These are phyloP conservation scores for Mormyrus lacerda DNA, from an alignment of 2,113 vertebrate species.

Conservation along the genomic window DNA sequence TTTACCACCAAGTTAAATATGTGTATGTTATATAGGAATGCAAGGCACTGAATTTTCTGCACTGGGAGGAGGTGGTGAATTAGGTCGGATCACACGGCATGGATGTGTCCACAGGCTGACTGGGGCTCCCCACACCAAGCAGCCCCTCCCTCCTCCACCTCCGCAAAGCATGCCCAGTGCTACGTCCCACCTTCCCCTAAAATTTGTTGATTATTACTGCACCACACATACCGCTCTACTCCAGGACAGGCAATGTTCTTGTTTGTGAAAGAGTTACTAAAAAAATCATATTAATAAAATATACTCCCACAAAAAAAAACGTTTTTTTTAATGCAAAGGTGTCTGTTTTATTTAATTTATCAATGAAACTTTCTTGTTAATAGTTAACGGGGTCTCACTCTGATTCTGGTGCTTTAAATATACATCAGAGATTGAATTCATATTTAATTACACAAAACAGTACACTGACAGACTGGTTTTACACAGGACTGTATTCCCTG, in stretches of 20 bases:
- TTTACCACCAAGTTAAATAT: neutral
- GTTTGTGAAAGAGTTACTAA: neutral
- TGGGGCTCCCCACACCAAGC: neutral
- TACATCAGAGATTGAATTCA: neutral
- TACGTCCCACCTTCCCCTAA: neutral
- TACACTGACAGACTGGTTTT: neutral
- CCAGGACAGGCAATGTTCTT: neutral
- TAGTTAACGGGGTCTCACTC: neutral
- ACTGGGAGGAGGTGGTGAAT: neutral
- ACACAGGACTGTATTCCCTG: neutral
- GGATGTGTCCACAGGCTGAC: neutral
- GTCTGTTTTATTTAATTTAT: constrained; percentile 2
- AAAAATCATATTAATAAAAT: neutral
- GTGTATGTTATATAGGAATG: neutral
- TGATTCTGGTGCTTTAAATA: neutral
- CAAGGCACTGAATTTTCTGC: neutral
- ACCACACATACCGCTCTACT: neutral
- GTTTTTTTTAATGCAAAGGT: neutral
- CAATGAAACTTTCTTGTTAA: neutral
- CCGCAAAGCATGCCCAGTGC: neutral
- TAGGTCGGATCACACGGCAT: neutral
- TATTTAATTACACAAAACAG: neutral
- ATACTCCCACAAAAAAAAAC: neutral
- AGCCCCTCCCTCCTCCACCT: neutral
- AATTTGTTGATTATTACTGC: neutral